A percentile compares a stretch with the other conserved stretches of the same genome.
Conservation (phyloP, 2,888 invertebrate genomes). For the Melinaea menophilus region DNA sequence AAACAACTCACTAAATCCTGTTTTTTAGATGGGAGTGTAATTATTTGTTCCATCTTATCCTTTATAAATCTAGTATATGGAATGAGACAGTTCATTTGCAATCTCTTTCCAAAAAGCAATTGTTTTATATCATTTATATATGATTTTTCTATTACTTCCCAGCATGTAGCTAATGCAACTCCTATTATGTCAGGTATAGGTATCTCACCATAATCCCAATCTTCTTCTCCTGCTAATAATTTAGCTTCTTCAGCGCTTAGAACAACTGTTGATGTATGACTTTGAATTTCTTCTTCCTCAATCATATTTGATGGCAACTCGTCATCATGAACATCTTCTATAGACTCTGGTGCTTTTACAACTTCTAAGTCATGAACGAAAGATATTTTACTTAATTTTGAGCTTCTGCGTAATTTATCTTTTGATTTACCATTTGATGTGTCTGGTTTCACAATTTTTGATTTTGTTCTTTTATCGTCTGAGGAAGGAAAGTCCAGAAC, state of each 20-base stretch:
- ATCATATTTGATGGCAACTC: conserved; percentile 39
- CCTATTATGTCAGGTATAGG: conserved; percentile 56
- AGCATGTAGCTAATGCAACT: conserved; percentile 64
- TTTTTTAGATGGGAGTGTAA: conserved; percentile 77
- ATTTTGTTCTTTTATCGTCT: conserved; percentile 59
- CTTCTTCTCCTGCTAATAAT: conserved; percentile 62
- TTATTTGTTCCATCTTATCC: conserved; percentile 74
- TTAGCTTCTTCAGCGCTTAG: conserved; percentile 44
- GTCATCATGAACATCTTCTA: conserved; percentile 36
- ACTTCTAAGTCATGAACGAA: conserved; percentile 44
- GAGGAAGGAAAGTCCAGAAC: conserved; percentile 53
- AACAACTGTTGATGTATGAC: conserved; percentile 36
- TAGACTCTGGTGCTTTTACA: conserved; percentile 45
- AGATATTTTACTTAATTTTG: conserved; percentile 50
- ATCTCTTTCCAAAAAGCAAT: conserved; percentile 76
- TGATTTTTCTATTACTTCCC: conserved; percentile 71
- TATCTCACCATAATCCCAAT: conserved; percentile 68
- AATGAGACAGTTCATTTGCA: conserved; percentile 73
- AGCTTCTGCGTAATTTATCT: conserved; percentile 47
- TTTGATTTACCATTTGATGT: conserved; percentile 47
- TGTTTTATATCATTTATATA: conserved; percentile 76
- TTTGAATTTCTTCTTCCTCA: conserved; percentile 41
- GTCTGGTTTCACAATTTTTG: conserved; percentile 61
- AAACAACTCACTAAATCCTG: conserved; percentile 77
- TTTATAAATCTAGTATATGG: conserved; percentile 77